These are phyloP conservation scores for Chelon auratus DNA, from an alignment of 2,797 vertebrate genomes.

Conservation along the genomic window DNA sequence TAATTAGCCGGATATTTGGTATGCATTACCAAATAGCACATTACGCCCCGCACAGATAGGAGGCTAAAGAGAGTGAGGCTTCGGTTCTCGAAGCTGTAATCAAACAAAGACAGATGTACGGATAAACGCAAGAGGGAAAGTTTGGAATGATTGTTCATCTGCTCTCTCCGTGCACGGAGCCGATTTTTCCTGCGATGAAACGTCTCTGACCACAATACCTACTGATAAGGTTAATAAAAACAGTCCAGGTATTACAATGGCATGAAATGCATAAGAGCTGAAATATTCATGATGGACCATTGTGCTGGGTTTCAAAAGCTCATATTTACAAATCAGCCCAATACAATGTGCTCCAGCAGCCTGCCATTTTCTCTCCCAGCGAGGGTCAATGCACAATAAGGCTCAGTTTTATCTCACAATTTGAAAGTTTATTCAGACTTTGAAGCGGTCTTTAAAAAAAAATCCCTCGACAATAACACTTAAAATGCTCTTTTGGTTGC, in stretches of 20 bases:
- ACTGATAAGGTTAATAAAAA: slow-evolving; percentile 77
- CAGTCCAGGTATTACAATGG: slow-evolving; percentile 64
- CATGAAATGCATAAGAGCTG: slow-evolving; percentile 47
- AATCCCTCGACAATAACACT: slow-evolving; percentile 80
- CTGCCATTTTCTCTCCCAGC: slow-evolving; percentile 76
- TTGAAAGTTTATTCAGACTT: slow-evolving; percentile 86
- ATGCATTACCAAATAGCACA: slow-evolving; percentile 78
- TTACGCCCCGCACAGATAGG: slow-evolving; percentile 67
- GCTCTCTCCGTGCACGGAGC: slow-evolving; percentile 24
- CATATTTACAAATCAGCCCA: slow-evolving; percentile 84
- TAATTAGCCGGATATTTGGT: slow-evolving; percentile 85
- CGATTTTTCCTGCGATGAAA: slow-evolving; percentile 29
- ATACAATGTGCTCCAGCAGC: slow-evolving; percentile 68
- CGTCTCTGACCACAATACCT: slow-evolving; percentile 59
- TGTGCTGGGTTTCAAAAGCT: slow-evolving; percentile 73
- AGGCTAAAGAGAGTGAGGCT: slow-evolving; percentile 68
- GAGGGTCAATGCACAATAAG: slow-evolving; percentile 78
- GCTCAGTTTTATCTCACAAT: slow-evolving; percentile 77
- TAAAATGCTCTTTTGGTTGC: slow-evolving; percentile 80
- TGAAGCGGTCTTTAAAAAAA: slow-evolving; percentile 70
- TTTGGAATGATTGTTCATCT: slow-evolving; percentile 68
- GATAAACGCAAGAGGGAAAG: slow-evolving; percentile 72
- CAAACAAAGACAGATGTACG: slow-evolving; percentile 77
- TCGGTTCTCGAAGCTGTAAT: slow-evolving; percentile 73
- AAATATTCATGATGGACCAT: slow-evolving; percentile 75